A percentile compares a stretch with the other conserved stretches of the same genome.
Evolutionary conservation across 1,140 invertebrate species (phyloP).

Genomic region (Rhynchophorus ferrugineus): DNA sequence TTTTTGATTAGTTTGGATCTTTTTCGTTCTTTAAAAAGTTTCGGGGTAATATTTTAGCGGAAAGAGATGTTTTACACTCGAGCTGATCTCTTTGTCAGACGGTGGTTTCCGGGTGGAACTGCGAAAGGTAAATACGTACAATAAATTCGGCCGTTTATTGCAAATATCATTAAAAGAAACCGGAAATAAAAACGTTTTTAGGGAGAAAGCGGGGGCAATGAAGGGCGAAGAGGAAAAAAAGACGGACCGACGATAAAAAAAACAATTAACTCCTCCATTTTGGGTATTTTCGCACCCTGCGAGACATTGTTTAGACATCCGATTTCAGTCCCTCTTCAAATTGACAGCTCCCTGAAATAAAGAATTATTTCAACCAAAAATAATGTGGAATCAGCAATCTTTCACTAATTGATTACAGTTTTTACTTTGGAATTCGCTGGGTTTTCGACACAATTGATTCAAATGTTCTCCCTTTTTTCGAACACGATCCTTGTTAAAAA

Average conservation of each 20-base stretch:
- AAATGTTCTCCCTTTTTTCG: too few relatives aligned
- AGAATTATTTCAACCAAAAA: constrained; percentile 14
- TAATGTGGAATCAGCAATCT: constrained; percentile 8
- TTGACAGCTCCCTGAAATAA: constrained; percentile 14
- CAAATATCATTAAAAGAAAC: constrained; percentile 11
- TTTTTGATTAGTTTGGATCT: constrained; percentile 1
- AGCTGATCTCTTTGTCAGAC: not conserved
- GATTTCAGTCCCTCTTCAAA: constrained; percentile 15
- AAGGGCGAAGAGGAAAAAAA: constrained; percentile 8
- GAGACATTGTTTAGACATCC: constrained; percentile 15
- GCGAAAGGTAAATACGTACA: constrained; percentile 1
- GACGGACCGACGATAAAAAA: constrained; percentile 15
- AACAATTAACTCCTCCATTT: constrained; percentile 19
- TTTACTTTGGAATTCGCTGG: not conserved
- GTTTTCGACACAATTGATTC: not conserved
- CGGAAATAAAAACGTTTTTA: constrained; percentile 13
- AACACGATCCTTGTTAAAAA: too few relatives aligned
- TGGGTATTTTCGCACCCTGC: constrained; percentile 14
- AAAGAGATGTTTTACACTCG: not conserved
- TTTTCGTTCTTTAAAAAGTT: not conserved
- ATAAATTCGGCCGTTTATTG: constrained; percentile 5
- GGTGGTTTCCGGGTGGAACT: too few relatives aligned
- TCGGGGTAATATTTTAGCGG: not conserved
- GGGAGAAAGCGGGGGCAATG: constrained; percentile 6
- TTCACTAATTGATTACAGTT: not conserved